A percentile compares a stretch with the other conserved stretches of the same genome.
These are phyloP conservation scores for Spodoptera frugiperda DNA, from an alignment of 1,140 invertebrate species.

Conservation along the genomic window DNA sequence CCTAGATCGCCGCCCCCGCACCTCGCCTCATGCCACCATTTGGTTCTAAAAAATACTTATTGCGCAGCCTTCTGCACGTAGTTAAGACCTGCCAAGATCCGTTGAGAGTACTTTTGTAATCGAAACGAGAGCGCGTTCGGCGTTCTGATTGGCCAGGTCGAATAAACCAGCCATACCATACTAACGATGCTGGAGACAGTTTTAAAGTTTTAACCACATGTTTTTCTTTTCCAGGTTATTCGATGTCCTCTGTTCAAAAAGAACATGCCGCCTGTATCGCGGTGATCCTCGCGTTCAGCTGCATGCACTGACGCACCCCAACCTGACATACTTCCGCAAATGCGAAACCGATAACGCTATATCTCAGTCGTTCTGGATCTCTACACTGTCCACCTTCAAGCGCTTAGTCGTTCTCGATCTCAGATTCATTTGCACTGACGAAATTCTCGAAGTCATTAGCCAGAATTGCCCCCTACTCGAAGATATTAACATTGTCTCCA, in stretches of 20 bases:
- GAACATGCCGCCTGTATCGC: slow-evolving; percentile 73
- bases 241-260: slow-evolving; percentile 82
- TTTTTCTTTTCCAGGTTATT: slow-evolving; percentile 78
- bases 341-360: slow-evolving; percentile 79
- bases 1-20: too few species aligned
- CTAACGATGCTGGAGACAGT: too few species aligned
- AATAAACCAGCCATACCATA: too few species aligned
- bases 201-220: slow-evolving; percentile 9
- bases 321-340: slow-evolving; percentile 81
- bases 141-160: too few species aligned
- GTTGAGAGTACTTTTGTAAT: too few species aligned
- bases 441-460: slow-evolving; percentile 85
- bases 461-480: slow-evolving; percentile 80
- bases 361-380: slow-evolving; percentile 79
- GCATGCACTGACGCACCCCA: slow-evolving; percentile 78
- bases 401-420: slow-evolving; percentile 82
- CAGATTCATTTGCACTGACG: slow-evolving; percentile 86
- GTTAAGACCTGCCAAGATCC: too few species aligned
- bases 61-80: too few species aligned
- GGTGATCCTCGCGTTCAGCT: slow-evolving; percentile 80
- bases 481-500: slow-evolving; percentile 86
- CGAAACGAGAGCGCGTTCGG: too few species aligned
- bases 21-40: too few species aligned
- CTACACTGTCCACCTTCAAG: slow-evolving; percentile 72
- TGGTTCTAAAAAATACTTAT: too few species aligned